Evolutionary conservation across 2,888 invertebrate genomes (phyloP), one percentile per base, ranked within the genome.

Genomic region (Meloe dianella): DNA sequence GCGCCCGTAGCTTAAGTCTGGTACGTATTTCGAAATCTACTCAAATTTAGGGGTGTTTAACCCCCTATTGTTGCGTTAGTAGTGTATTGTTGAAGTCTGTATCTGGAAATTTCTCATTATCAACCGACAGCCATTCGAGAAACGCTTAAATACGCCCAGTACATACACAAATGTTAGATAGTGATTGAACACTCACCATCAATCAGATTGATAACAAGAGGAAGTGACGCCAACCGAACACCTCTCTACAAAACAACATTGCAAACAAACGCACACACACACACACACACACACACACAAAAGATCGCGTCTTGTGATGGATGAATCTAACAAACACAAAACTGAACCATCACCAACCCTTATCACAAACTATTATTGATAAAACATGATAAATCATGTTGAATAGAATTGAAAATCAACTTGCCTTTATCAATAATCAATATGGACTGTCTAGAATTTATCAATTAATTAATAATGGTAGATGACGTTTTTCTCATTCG

Each of bases 181-280:
- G 66, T 60, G 66, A 68, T 66, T 63, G 65, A 66, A 66, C 41
- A 60, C 59, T 63, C 57, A 54, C 60, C 77, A 77, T 77, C 77
- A 77, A 77, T 77, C 77, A 76, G 75, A 77, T 74, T 77, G 77
- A 77, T 77, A 77, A 77, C 76, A 75, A 76, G 74, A 73, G 76
- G 77, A 77, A 76, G 75, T 77, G 77, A 77, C 77, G 77, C 78
- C 63, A 71, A 72, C 74, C 74, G 72, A 74, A 71, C 75, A 75
- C 75, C 6, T 12, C 66, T 64, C 20, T 10, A 47, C 20, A 47
- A 22, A 54, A 54, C 22, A 54, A 54, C 54, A 54, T 9, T 51
- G 41, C 17, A 41, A 51, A 51, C 47, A 51, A n/a, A n/a, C n/a
- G n/a, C n/a, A n/a, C n/a, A n/a, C n/a, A n/a, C n/a, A n/a, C n/a